A percentile compares a stretch with the other conserved stretches of the same genome.
Conservation (phyloP, 2,888 invertebrate species). For the Epistrophe grossulariae region DNA sequence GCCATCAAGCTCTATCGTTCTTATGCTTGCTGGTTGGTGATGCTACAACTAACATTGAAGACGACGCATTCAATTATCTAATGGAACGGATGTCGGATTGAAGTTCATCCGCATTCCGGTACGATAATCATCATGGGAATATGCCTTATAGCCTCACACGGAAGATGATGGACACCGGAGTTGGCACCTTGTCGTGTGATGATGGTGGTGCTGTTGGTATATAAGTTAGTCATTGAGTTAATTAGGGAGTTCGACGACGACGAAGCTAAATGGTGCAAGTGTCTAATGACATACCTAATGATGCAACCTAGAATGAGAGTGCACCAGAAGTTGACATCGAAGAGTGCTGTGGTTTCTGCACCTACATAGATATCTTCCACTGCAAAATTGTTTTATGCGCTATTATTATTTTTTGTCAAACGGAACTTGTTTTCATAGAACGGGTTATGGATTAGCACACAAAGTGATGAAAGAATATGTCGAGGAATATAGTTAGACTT, state of each 20-base stretch:
- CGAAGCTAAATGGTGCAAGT: conserved; percentile 61
- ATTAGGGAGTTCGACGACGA: conserved; percentile 53
- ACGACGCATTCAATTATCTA: conserved; percentile 62
- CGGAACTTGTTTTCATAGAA: conserved; percentile 17
- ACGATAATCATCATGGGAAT: conserved; percentile 51
- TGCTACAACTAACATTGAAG: background rate
- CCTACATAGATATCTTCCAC: background rate
- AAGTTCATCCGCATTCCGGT: conserved; percentile 68
- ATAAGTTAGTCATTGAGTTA: conserved; percentile 50
- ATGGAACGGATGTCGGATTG: conserved; percentile 66
- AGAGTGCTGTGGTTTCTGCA: background rate
- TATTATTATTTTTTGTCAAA: conserved; percentile 56
- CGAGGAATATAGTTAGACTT: background rate
- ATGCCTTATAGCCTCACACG: conserved; percentile 27
- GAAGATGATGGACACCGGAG: conserved; percentile 57
- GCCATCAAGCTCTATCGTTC: conserved; percentile 3
- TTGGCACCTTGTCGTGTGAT: conserved; percentile 51
- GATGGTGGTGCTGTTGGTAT: background rate
- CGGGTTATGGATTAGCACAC: background rate
- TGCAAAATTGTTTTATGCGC: background rate
- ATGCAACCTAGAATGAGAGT: conserved; percentile 59
- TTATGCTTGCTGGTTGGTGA: background rate
- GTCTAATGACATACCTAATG: conserved; percentile 68
- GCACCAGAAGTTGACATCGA: conserved; percentile 24
- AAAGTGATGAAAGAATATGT: conserved; percentile 9